These are phyloP conservation scores for Cremastinae sp. DNA, from an alignment of 2,888 invertebrate genomes.

Conservation along the genomic window DNA sequence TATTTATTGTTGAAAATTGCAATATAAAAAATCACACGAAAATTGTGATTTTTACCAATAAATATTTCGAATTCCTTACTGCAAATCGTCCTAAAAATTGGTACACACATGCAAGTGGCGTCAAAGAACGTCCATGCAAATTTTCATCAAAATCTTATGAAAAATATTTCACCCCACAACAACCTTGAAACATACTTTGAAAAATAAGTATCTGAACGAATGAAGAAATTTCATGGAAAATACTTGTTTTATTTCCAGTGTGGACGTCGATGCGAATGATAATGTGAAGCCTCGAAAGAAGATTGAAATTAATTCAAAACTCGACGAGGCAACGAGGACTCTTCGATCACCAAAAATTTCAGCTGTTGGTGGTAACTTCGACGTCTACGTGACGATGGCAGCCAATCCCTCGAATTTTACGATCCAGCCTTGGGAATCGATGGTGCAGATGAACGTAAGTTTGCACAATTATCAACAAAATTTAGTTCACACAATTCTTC, in stretches of 20 bases:
- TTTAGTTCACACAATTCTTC: background rate
- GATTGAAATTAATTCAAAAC: constrained; percentile 64
- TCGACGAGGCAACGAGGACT: constrained; percentile 53
- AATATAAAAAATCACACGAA: too few species aligned
- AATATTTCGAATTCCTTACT: too few species aligned
- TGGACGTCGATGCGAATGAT: constrained; percentile 72
- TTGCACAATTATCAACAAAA: constrained; percentile 65
- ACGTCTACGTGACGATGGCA: constrained; percentile 88
- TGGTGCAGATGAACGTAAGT: constrained; percentile 62
- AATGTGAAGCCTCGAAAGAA: constrained; percentile 68
- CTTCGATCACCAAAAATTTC: constrained; percentile 81
- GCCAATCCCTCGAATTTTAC: constrained; percentile 89
- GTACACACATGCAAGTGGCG: too few species aligned
- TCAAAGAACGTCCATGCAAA: too few species aligned
- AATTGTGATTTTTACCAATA: too few species aligned
- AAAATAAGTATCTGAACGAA: too few species aligned
- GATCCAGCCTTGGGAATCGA: constrained; percentile 78
- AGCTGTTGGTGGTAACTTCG: constrained; percentile 83
- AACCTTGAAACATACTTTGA: too few species aligned
- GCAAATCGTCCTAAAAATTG: too few species aligned
- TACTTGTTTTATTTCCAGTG: constrained; percentile 45
- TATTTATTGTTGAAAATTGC: too few species aligned
- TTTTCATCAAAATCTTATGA: too few species aligned
- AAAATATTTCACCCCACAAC: too few species aligned
- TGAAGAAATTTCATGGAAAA: too few species aligned